Base-by-base conservation (phyloP, 2,888 invertebrate species). In the Eupithecia centaureata region DNA sequence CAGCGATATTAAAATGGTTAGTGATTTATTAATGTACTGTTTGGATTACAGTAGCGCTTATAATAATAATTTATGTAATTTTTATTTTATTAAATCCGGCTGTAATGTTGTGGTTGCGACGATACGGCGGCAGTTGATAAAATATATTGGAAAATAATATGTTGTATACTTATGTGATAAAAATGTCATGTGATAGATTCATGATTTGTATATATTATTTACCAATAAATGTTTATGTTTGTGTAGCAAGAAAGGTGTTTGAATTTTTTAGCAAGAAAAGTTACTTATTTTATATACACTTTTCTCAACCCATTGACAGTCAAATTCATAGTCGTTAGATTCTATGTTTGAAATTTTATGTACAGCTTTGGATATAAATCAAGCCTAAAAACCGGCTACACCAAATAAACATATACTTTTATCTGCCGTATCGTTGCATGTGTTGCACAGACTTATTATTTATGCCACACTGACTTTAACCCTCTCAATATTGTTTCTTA, bases 1-100 rank as follows among this genome's bases (percentile, higher is more conserved):
- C 95, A 98, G 98, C 96, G 99, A 99, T 96, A 98, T 97, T 94
- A 98, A 98, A 95, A 99, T 99, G 98, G 99, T 99, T 97, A 98
- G 98, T 97, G 90, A 75, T 28, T 8, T 56, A 56, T 27, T 56
- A 30, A 28, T 28, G 13, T 57, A 38, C 62, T 54, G 25, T 66
- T 63, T 63, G 54, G 57, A 27, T 51, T 47, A 63, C 25, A 28
- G 68, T 69, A 65, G 65, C 25, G 62, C 65, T 68, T 68, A 47
- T 35, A 30, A 27, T 51, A 28, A 12, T 58, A 18, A 33, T 59
- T 61, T 12, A n/a, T 27, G 15, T 27, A 7, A 8, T 57, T 61
- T 54, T 22, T 56, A 18, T n/a, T n/a, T n/a, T 32, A n/a, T 32
- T 5, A 51, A 56, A 63, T 63, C n/a, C n/a, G 63, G 56, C 51